These are phyloP conservation scores for Nerophis ophidion DNA, from an alignment of 2,113 vertebrate species.

Conservation along the genomic window DNA sequence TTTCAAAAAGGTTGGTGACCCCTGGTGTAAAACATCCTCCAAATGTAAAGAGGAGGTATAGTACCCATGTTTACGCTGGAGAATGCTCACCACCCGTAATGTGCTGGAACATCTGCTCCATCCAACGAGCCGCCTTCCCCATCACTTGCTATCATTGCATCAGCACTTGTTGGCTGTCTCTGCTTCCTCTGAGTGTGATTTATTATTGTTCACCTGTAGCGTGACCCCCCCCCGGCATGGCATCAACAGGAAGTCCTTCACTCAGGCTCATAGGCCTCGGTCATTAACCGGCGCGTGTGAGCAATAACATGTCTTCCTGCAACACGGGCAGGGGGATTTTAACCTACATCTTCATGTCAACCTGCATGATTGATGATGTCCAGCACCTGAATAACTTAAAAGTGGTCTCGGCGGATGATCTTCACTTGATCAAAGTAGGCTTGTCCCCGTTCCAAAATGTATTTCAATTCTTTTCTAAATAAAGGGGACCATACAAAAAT, in stretches of 20 bases:
- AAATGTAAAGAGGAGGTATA: conserved; percentile 13
- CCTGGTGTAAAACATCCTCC: conserved; percentile 14
- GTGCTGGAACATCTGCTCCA: neutral
- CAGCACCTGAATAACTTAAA: no score
- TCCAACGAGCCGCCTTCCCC: neutral
- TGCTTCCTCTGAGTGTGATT: neutral
- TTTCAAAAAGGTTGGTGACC: no score
- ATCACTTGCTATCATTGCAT: conserved; percentile 1
- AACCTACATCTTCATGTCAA: neutral
- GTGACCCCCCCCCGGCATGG: neutral
- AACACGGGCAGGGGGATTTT: neutral
- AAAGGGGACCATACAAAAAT: no score
- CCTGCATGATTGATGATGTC: no score
- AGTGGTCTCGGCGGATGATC: no score
- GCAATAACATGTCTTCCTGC: neutral
- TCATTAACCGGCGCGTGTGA: neutral
- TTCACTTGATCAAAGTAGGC: no score
- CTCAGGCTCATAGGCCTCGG: conserved; percentile 1
- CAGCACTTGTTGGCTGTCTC: neutral
- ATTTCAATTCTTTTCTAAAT: no score
- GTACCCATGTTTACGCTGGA: neutral
- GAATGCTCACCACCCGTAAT: conserved; percentile 4
- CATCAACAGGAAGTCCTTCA: conserved; percentile 1
- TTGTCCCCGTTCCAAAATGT: no score
- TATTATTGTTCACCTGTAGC: neutral